A percentile compares a stretch with the other conserved stretches of the same genome.
phyloP scores from a whole-genome alignment of 2,888 invertebrate species.

The Panorpa germanica region DNA sequence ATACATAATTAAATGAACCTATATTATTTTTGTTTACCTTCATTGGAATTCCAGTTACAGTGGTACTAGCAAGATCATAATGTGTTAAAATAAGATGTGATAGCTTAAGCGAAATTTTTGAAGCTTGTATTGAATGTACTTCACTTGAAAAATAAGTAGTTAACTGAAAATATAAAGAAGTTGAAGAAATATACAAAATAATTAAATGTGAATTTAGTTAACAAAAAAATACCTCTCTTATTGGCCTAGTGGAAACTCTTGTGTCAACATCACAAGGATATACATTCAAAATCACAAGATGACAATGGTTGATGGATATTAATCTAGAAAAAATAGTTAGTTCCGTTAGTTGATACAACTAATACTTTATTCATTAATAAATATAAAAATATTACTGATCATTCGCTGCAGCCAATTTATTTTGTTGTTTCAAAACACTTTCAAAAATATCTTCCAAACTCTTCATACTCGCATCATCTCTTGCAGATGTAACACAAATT shows the following conservation, averaged over 20 bases:
- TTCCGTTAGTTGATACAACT: constrained; percentile 10
- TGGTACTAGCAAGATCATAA: constrained; percentile 84
- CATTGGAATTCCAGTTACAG: constrained; percentile 98
- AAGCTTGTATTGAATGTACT: constrained; percentile 62
- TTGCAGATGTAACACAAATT: constrained; percentile 76
- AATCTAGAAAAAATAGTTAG: constrained; percentile 28
- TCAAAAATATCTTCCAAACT: constrained; percentile 74
- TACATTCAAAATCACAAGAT: constrained; percentile 77
- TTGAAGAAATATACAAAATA: constrained; percentile 3
- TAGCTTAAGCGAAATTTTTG: constrained; percentile 51
- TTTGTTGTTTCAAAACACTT: constrained; percentile 64
- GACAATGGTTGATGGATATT: constrained; percentile 68
- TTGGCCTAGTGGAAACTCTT: constrained; percentile 50
- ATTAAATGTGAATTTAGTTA: constrained; percentile 9
- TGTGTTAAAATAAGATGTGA: constrained; percentile 64
- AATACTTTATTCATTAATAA: no score
- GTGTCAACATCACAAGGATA: constrained; percentile 66
- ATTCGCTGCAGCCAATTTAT: constrained; percentile 41
- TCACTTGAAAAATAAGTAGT: constrained; percentile 57
- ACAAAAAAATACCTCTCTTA: constrained; percentile 36
- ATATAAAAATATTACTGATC: no score
- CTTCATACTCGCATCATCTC: constrained; percentile 73
- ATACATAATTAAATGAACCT: constrained; percentile 2
- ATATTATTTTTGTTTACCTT: constrained; percentile 33
- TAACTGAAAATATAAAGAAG: constrained; percentile 27